Base-by-base conservation (phyloP, 2,888 invertebrate species). In the Hirtodrosophila cameraria region DNA sequence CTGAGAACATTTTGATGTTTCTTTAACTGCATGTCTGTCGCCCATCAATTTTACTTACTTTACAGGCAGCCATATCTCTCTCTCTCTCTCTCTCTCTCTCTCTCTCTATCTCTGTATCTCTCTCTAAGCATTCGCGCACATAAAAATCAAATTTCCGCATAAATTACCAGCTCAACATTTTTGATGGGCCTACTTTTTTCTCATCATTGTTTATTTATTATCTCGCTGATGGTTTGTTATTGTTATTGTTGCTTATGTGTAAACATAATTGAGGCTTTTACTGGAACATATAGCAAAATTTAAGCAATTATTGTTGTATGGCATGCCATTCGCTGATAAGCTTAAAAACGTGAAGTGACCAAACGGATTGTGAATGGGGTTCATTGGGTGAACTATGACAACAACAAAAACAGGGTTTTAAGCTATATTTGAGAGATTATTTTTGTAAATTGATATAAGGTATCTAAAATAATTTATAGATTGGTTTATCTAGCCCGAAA, bases 121-220 rank as follows among this genome's bases (percentile, higher is more conserved):
- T n/a, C 74, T 67, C 68, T 52, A 49, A 76, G 54, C 64, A 63
- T 60, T 73, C 53, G 59, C 55, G 67, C 62, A 64, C 79, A 79
- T 79, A 82, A 85, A 79, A 85, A 71, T 78, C 76, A 79, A 85
- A 85, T 79, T 80, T 86, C 64, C 73, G 62, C 86, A 83, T 86
- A 86, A 79, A 79, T 86, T 79, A 68, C 68, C 68, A 57, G 73
- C 83, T 82, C 57, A 79, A 83, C 65, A 68, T 61, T 65, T 68
- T 59, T 62, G 38, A 69, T 63, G 58, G 50, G 28, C 28, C 42
- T 41, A 31, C 35, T 39, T 33, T n/a, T 25, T 49, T 15, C 16
- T 12, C 39, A 12, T 33, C 8, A 9, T 20, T 25, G 42, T 36
- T 42, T 58, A 12, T 7, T 54, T 25, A 18, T 36, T 7, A 20